Conservation (phyloP, 2,113 vertebrate genomes). For the Mola mola region DNA sequence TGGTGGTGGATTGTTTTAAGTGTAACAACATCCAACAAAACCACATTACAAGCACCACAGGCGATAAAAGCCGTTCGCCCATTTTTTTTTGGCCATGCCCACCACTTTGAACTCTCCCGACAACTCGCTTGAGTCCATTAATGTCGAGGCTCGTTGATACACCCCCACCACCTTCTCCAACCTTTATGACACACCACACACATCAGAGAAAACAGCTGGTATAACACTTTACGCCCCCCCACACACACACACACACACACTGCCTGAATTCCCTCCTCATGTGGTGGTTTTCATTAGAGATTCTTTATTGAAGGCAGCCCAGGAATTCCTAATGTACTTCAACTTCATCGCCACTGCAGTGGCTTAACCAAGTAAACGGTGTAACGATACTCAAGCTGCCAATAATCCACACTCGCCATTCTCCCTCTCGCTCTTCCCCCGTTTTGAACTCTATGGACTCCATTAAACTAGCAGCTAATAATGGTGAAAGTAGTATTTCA, state of each 20-base stretch:
- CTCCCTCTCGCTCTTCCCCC: conserved; percentile 21
- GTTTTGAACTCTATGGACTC: conserved; percentile 48
- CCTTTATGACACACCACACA: conserved; percentile 78
- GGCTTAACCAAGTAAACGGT: conserved; percentile 74
- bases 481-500: conserved; percentile 69
- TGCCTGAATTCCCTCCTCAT: conserved; percentile 14
- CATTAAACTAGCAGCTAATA: conserved; percentile 77
- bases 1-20: conserved; percentile 11
- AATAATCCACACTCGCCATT: conserved; percentile 41
- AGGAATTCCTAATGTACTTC: conserved; percentile 80
- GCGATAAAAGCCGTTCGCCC: conserved; percentile 61
- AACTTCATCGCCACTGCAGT: conserved; percentile 74
- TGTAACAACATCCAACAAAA: conserved; percentile 65
- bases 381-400: conserved; percentile 57
- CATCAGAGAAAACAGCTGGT: conserved; percentile 83
- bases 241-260: conserved; percentile 30
- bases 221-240: conserved; percentile 72
- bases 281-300: conserved; percentile 80
- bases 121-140: conserved; percentile 76
- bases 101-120: conserved; percentile 70
- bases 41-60: conserved; percentile 61
- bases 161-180: conserved; percentile 54
- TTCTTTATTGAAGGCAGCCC: conserved; percentile 80
- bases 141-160: conserved; percentile 56
- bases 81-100: background rate